Base-by-base conservation (phyloP, 2,888 invertebrate genomes). In the Dusona sp. region DNA sequence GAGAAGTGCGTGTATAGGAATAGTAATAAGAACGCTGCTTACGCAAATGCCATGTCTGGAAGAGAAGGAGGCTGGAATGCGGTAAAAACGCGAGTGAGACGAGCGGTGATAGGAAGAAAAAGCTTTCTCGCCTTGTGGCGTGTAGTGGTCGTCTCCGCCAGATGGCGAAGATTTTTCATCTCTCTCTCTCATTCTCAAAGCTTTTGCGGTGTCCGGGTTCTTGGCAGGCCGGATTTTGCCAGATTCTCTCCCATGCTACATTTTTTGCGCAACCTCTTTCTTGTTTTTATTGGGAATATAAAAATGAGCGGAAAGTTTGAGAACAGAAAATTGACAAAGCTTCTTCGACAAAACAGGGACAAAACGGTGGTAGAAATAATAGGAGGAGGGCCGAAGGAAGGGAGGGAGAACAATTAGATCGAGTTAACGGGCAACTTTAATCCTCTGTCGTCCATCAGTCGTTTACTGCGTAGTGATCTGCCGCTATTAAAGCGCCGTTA, bases 371-470 rank as follows among this genome's bases (percentile, higher is more conserved):
- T 89, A 89, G 89, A 89, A 87, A 90, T 90, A 89, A 88, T 91
- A 91, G 78, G 92, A 93, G 93, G 93, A 93, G 93, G 92, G 91
- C 92, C 92, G 93, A 91, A 92, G 90, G 70, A 79, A 73, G 61
- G 74, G 79, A 86, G 90, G 91, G 91, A 91, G 91, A 91, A 92
- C 94, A 94, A 94, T 94, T 94, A 94, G 92, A 94, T 94, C 94
- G 94, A 94, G 93, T 94, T 94, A 94, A 92, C 91, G 84, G 91
- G 89, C 92, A 94, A 92, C 93, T 93, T 93, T 94, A 94, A 94
- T 94, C 93, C 93, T 92, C 91, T 92, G 93, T 93, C 93, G 93
- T 94, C 94, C 93, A 93, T 94, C 93, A 93, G 92, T 92, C 93
- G 93, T 93, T 94, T 93, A 92, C 92, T 93, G 93, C 93, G 93